These are phyloP conservation scores for Beris chalybata DNA, from an alignment of 2,888 invertebrate genomes.

Conservation along the genomic window DNA sequence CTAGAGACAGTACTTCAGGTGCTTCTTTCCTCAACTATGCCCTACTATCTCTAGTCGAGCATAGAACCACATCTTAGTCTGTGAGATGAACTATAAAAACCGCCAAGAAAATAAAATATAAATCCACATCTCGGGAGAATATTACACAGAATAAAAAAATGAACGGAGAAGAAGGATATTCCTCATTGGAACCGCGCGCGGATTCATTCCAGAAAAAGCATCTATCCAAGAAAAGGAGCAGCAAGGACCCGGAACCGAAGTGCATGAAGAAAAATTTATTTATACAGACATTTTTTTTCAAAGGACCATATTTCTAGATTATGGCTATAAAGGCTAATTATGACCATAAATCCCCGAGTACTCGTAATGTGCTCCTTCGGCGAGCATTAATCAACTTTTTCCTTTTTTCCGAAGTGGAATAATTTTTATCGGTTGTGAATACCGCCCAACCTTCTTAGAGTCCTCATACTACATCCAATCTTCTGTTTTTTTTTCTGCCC, in stretches of 20 bases:
- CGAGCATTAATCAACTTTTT: conserved; percentile 36
- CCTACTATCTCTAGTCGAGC: too few species aligned
- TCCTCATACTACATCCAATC: background rate
- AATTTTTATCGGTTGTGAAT: conserved; percentile 39
- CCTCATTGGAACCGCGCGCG: too few species aligned
- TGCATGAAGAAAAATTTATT: conserved; percentile 27
- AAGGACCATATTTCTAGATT: conserved; percentile 41
- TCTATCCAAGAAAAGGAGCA: conserved; percentile 15
- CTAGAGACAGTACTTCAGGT: too few species aligned
- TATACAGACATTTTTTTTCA: conserved; percentile 33
- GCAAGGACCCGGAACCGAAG: conserved; percentile 1
- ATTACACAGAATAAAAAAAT: too few species aligned
- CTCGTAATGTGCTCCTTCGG: conserved; percentile 38
- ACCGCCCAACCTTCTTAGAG: conserved; percentile 9
- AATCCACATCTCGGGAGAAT: too few species aligned
- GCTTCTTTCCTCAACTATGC: too few species aligned
- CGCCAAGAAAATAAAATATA: too few species aligned
- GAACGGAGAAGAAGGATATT: too few species aligned
- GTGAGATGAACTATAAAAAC: too few species aligned
- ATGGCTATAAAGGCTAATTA: conserved; percentile 42
- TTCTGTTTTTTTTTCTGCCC: background rate
- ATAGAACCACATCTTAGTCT: too few species aligned
- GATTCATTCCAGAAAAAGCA: background rate
- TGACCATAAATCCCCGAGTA: conserved; percentile 39
- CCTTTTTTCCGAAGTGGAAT: conserved; percentile 37